phyloP scores from a whole-genome alignment of 2,888 invertebrate species.

The Saturnia pavonia region DNA sequence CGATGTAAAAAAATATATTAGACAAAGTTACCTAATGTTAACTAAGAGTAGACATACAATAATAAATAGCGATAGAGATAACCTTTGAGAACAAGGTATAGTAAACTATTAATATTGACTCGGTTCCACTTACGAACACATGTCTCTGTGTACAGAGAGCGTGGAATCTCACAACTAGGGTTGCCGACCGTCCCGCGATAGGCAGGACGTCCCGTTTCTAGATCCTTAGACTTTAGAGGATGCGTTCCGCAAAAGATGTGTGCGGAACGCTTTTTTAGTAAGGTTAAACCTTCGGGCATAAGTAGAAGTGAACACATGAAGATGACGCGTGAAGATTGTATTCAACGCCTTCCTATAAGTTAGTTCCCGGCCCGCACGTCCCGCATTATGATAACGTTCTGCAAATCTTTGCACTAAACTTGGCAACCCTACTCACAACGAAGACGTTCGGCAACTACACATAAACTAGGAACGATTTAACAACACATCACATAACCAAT shows the following conservation, averaged over 20 bases:
- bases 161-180: conserved; percentile 43
- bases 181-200: too few relatives aligned
- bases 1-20: conserved; percentile 53
- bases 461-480: conserved; percentile 68
- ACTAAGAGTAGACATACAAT: conserved; percentile 52
- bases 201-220: too few relatives aligned
- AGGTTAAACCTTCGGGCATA: too few relatives aligned
- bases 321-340: too few relatives aligned
- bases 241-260: too few relatives aligned
- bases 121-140: conserved; percentile 57
- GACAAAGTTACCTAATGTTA: conserved; percentile 40
- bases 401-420: too few relatives aligned
- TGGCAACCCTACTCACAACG: conserved; percentile 21
- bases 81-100: conserved; percentile 45
- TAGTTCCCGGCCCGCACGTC: too few relatives aligned
- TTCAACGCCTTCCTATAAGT: too few relatives aligned
- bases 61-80: conserved; percentile 67
- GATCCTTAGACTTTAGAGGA: too few relatives aligned
- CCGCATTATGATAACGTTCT: too few relatives aligned
- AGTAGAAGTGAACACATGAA: too few relatives aligned
- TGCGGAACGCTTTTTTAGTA: too few relatives aligned
- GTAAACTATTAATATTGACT: conserved; percentile 53
- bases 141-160: conserved; percentile 48
- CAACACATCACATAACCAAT: conserved; percentile 68
- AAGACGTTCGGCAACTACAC: conserved; percentile 53